A percentile compares a stretch with the other conserved stretches of the same genome.
phyloP scores from a whole-genome alignment of 2,888 invertebrate genomes.

The Eupithecia inturbata region DNA sequence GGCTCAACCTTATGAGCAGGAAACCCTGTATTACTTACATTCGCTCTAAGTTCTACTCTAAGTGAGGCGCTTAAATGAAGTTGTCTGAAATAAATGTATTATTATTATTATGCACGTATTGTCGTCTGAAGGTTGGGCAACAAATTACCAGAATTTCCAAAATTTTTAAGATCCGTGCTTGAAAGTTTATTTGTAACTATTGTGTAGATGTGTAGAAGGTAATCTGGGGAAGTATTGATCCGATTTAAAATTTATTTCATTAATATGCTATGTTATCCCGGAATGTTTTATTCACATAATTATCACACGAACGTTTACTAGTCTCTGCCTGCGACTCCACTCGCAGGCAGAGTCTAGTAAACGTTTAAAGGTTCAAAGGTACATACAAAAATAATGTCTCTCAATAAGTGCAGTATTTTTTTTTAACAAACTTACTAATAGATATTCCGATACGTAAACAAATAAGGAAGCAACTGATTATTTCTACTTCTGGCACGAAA shows the following conservation, averaged over 20 bases:
- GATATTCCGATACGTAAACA: background rate
- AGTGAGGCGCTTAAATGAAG: no score
- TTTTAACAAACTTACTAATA: background rate
- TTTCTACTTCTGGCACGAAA: conserved; percentile 5
- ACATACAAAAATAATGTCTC: background rate
- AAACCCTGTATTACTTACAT: no score
- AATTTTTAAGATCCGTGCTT: no score
- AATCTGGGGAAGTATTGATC: background rate
- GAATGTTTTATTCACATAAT: background rate
- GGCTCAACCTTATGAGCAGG: no score
- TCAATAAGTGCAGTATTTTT: background rate
- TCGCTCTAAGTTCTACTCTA: no score
- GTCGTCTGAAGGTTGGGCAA: no score
- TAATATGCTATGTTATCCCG: background rate
- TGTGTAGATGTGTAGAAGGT: background rate
- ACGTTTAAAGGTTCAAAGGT: background rate
- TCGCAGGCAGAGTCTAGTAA: background rate
- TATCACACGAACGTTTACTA: background rate
- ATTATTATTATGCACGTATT: no score
- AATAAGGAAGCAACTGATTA: conserved; percentile 9
- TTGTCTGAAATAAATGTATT: no score
- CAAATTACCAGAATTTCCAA: no score
- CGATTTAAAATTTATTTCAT: background rate
- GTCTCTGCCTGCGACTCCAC: no score
- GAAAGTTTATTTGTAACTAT: no score